phyloP scores from a whole-genome alignment of 2,797 vertebrate genomes.

The Margarornis squamiger region DNA sequence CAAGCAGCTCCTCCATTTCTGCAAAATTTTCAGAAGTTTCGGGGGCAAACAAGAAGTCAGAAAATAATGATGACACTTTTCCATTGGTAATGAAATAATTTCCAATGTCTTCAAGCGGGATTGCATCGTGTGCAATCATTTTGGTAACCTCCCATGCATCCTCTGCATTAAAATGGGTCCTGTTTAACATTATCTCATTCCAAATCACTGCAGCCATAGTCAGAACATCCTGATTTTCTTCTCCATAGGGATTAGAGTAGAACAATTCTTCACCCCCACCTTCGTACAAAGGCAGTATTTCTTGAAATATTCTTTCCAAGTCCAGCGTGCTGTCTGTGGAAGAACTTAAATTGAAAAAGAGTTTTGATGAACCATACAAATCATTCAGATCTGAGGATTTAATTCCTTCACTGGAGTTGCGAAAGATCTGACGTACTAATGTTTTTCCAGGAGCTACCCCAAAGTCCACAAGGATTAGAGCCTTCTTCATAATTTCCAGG shows the following conservation, averaged over 20 bases:
- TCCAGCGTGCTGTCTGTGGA: background rate
- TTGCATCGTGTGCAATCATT: background rate
- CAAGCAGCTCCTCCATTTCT: conserved; percentile 22
- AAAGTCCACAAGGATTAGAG: conserved; percentile 19
- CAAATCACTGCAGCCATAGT: conserved; percentile 45
- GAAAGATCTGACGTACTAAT: background rate
- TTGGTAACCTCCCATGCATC: conserved; percentile 42
- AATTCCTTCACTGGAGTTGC: background rate
- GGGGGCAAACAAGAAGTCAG: conserved; percentile 5
- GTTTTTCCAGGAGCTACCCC: background rate
- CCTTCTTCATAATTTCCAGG: conserved; percentile 18
- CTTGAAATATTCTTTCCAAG: conserved; percentile 1
- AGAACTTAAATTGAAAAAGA: background rate
- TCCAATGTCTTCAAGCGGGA: background rate
- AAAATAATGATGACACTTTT: conserved; percentile 31
- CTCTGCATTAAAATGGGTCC: conserved; percentile 24
- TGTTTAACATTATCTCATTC: conserved; percentile 26
- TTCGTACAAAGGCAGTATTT: background rate
- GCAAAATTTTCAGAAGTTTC: background rate
- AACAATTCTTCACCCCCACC: background rate
- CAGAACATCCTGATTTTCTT: conserved; percentile 23
- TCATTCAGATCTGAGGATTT: background rate
- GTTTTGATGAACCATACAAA: background rate
- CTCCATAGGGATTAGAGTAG: background rate
- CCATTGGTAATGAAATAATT: conserved; percentile 4